Evolutionary conservation across 2,113 vertebrate genomes (phyloP).

Genomic region (Isurus oxyrinchus): DNA sequence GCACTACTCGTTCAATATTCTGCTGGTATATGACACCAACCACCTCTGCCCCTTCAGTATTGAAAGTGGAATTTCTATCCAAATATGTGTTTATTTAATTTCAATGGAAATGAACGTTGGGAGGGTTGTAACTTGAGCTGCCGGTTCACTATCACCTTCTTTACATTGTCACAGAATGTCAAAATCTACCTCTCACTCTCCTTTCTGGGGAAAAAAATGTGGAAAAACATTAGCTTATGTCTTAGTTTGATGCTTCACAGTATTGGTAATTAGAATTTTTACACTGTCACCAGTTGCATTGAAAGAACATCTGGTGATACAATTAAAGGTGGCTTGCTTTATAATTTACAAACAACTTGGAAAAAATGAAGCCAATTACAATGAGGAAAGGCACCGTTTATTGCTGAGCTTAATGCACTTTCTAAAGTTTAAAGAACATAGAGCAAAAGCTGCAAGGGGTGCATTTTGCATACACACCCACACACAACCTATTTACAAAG

Average conservation of each 20-base stretch:
- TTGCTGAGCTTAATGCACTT: neutral
- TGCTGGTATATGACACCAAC: neutral
- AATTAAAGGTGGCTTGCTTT: neutral
- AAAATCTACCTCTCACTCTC: neutral
- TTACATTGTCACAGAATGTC: neutral
- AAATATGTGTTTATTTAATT: neutral
- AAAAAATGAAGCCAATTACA: neutral
- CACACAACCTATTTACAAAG: neutral
- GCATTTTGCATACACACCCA: neutral
- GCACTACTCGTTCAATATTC: neutral
- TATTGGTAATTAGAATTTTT: neutral
- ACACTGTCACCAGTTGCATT: neutral
- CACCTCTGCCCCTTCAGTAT: neutral
- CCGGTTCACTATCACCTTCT: neutral
- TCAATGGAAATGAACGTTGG: neutral
- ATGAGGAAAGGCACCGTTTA: neutral
- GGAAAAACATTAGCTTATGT: neutral
- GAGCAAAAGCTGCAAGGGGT: neutral
- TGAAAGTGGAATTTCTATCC: neutral
- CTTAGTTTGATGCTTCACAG: neutral
- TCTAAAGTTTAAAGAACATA: neutral
- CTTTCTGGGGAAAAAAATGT: neutral
- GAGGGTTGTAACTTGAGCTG: neutral
- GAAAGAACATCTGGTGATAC: neutral
- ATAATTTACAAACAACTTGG: neutral